Percentiles rank a stretch among this genome's conserved stretches.
Conservation (phyloP, 2,888 invertebrate species). For the Ellobium chinense region DNA sequence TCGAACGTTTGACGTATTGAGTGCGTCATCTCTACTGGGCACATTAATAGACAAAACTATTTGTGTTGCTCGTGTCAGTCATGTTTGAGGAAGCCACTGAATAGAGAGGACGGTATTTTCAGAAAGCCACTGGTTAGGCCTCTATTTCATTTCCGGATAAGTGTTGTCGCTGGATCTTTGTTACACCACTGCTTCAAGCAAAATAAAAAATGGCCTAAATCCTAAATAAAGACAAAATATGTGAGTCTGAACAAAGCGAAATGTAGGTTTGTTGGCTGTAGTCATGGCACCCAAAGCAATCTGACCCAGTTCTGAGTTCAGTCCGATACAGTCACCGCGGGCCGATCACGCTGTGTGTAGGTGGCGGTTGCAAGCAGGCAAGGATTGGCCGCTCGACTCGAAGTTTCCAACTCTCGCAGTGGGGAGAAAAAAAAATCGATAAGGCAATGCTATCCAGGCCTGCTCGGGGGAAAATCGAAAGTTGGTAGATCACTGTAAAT, state of each 20-base stretch:
- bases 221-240: background rate
- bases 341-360: conserved; percentile 27
- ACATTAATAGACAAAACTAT: no score
- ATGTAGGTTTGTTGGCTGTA: conserved; percentile 1
- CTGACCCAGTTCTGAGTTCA: background rate
- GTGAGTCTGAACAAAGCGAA: background rate
- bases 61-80: no score
- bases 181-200: no score
- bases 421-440: conserved; percentile 27
- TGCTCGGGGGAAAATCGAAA: background rate
- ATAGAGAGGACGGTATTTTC: no score
- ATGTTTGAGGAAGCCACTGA: no score
- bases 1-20: no score
- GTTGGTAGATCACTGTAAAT: background rate
- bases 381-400: conserved; percentile 35
- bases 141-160: no score
- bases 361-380: conserved; percentile 32
- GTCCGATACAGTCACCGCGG: conserved; percentile 9
- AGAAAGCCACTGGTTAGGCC: no score
- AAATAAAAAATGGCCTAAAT: background rate
- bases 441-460: background rate
- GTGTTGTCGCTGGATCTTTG: no score
- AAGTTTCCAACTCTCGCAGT: conserved; percentile 27
- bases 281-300: conserved; percentile 16
- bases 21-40: no score